Evolutionary conservation across 2,888 invertebrate genomes (phyloP), one percentile per base, ranked within the genome.

Genomic region (Caradrina kadenii): DNA sequence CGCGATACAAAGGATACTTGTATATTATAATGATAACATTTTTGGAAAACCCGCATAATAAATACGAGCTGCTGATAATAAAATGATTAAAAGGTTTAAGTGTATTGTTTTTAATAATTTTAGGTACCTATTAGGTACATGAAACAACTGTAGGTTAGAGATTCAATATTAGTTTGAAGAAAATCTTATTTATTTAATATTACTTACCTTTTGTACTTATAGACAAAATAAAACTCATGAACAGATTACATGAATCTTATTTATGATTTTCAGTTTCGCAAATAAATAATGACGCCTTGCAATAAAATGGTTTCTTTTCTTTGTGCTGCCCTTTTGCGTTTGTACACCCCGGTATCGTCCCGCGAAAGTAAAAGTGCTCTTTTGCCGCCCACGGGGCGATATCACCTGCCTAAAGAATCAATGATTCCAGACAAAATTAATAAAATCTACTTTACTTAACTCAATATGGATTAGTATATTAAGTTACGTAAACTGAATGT

Each of bases 251-350:
- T 42, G 8, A 26, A 53, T 59, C 26, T 48, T 39, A 58, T 58
- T 62, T n/a, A 22, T 53, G 7, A 61, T 49, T 48, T 35, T 45
- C 15, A 45, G 13, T 53, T 17, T 26, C 10, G 39, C 10, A 58
- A 61, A 71, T 42, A 56, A 55, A 69, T 49, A 48, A 78, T 54
- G 50, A 62, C 8, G 19, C 11, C 53, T 54, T 39, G 54, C 31
- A 62, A 62, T 31, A 2, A 64, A 65, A 63, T 56, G n/a, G 49
- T 63, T 70, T 70, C n/a, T 64, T 65, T 63, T 77, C 81, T 56
- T 67, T 61, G 45, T 26, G 49, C 65, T 80, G 69, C 63, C 73
- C 81, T 73, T 81, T 80, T 63, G 52, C 69, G 67, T 61, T 52
- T 60, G 19, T 64, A 63, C 76, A 63, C 64, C 63, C 54, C 26